phyloP scores from a whole-genome alignment of 2,113 vertebrate genomes.

The Clarias magur region DNA sequence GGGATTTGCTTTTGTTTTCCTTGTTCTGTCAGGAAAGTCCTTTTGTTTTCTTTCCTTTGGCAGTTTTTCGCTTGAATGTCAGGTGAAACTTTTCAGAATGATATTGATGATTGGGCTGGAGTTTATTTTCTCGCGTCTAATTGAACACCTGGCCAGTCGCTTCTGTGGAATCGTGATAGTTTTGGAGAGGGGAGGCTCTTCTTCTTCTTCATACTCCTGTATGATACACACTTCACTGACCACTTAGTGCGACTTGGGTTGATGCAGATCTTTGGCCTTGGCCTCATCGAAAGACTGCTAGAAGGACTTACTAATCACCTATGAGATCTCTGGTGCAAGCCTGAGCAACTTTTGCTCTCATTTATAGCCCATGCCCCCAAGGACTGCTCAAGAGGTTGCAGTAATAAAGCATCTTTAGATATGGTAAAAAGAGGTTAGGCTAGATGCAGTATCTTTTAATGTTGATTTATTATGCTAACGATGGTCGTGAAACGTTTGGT shows the following conservation, averaged over 20 bases:
- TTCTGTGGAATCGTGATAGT: neutral
- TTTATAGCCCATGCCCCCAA: slow-evolving; percentile 1
- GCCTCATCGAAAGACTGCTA: slow-evolving; percentile 21
- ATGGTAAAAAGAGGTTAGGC: neutral
- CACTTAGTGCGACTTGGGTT: slow-evolving; percentile 23
- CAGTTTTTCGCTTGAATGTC: slow-evolving; percentile 20
- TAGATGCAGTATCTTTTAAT: neutral
- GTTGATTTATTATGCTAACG: slow-evolving; percentile 27
- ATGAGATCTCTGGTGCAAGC: slow-evolving; percentile 6
- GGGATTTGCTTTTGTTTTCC: slow-evolving; percentile 13
- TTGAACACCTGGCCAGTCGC: slow-evolving; percentile 64
- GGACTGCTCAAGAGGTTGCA: slow-evolving; percentile 2
- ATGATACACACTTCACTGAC: neutral
- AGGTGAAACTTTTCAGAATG: slow-evolving; percentile 44
- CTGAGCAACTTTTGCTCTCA: slow-evolving; percentile 8
- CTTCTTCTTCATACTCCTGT: neutral
- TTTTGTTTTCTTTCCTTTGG: slow-evolving; percentile 34
- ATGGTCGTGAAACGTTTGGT: neutral
- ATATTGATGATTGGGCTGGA: slow-evolving; percentile 75
- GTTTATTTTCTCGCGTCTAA: slow-evolving; percentile 75
- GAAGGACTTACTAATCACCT: slow-evolving; percentile 34
- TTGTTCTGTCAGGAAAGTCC: slow-evolving; percentile 19
- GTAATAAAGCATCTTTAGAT: neutral
- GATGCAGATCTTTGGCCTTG: slow-evolving; percentile 26
- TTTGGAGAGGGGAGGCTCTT: neutral